phyloP scores from a whole-genome alignment of 2,113 vertebrate species.

The Vanacampus margaritifer region DNA sequence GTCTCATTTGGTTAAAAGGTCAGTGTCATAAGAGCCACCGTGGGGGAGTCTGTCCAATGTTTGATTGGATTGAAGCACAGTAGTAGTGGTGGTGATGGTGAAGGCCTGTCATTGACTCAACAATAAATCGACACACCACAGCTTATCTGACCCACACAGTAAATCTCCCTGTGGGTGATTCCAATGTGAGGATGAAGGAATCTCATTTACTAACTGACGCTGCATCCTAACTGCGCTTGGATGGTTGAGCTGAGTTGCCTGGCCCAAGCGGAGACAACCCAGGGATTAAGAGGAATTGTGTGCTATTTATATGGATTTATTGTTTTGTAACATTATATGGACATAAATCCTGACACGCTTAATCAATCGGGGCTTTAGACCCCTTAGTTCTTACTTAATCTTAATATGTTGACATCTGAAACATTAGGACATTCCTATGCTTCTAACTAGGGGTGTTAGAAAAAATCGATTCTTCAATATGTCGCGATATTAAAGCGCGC shows the following conservation, averaged over 20 bases:
- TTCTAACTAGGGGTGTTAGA: too few species aligned
- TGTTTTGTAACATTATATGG: background rate
- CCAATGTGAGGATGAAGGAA: constrained; percentile 32
- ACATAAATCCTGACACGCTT: background rate
- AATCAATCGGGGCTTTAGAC: too few species aligned
- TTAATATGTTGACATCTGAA: too few species aligned
- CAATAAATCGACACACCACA: constrained; percentile 39
- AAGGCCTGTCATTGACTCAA: constrained; percentile 26
- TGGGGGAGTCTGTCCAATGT: constrained; percentile 14
- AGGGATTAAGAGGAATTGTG: constrained; percentile 10
- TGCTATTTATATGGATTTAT: too few species aligned
- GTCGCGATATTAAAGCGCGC: too few species aligned
- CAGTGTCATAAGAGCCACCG: constrained; percentile 1
- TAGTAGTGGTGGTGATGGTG: constrained; percentile 6
- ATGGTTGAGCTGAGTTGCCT: constrained; percentile 9
- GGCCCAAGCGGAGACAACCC: constrained; percentile 27
- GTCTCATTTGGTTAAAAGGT: constrained; percentile 15
- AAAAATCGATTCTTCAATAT: too few species aligned
- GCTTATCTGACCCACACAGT: constrained; percentile 50
- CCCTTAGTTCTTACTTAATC: too few species aligned
- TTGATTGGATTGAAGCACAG: constrained; percentile 20
- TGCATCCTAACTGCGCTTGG: constrained; percentile 7
- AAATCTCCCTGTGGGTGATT: constrained; percentile 49
- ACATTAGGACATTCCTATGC: too few species aligned
- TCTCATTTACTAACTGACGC: constrained; percentile 17